Conservation (phyloP, 2,113 vertebrate genomes). For the Protobothrops mucrosquamatus region DNA sequence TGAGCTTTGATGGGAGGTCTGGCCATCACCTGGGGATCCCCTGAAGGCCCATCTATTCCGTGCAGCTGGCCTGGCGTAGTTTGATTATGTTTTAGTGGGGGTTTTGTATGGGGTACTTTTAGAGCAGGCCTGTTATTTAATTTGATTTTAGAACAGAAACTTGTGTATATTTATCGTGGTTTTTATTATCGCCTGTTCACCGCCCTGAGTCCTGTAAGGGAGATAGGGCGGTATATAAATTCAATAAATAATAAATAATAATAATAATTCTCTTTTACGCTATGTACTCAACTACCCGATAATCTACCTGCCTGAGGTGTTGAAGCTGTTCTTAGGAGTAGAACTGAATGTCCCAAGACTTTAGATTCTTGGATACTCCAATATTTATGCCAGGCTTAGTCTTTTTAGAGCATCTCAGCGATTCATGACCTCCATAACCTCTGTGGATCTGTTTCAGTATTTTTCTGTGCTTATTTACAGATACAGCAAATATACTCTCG, state of each 20-base stretch:
- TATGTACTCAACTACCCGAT: not conserved
- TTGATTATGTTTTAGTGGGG: no score
- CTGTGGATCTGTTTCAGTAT: not conserved
- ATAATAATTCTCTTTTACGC: not conserved
- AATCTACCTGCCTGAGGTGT: not conserved
- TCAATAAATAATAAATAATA: no score
- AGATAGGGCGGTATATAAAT: no score
- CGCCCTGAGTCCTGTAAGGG: no score
- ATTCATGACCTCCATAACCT: not conserved
- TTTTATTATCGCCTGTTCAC: no score
- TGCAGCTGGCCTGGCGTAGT: no score
- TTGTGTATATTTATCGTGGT: no score
- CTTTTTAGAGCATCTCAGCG: not conserved
- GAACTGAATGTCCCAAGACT: not conserved
- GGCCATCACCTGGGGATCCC: not conserved
- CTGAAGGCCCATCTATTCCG: no score
- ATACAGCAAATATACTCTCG: not conserved
- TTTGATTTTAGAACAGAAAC: no score
- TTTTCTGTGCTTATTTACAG: not conserved
- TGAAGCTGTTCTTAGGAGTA: not conserved
- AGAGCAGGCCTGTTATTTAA: no score
- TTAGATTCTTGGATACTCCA: not conserved
- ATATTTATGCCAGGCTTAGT: not conserved
- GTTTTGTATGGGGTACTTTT: no score
- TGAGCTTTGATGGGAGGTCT: not conserved